Conservation (phyloP, 2,113 vertebrate species). For the Carassius carassius region DNA sequence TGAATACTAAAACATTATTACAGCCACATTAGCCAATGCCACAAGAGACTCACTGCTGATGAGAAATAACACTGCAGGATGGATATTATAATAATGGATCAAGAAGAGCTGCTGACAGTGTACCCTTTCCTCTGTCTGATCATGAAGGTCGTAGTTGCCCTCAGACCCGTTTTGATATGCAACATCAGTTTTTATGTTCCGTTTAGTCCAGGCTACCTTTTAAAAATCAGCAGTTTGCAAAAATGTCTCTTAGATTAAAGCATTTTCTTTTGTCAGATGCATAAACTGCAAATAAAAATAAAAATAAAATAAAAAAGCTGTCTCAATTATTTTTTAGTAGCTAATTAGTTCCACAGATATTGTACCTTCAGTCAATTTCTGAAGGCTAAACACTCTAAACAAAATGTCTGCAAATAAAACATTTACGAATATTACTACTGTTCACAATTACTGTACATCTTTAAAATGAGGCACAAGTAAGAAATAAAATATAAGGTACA, state of each 20-base stretch:
- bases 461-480: too few relatives aligned
- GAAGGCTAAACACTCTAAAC: too few relatives aligned
- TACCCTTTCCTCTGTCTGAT: slow-evolving; percentile 24
- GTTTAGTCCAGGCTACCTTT: not conserved
- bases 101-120: slow-evolving; percentile 36
- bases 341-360: too few relatives aligned
- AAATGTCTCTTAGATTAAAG: not conserved
- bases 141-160: slow-evolving; percentile 30
- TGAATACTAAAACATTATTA: slow-evolving; percentile 37
- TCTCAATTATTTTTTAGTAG: too few relatives aligned
- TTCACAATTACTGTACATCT: too few relatives aligned
- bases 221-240: not conserved
- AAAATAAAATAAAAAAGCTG: too few relatives aligned
- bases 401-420: too few relatives aligned
- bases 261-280: not conserved
- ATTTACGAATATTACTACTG: too few relatives aligned
- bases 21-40: slow-evolving; percentile 22
- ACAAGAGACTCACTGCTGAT: slow-evolving; percentile 9
- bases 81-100: slow-evolving; percentile 40
- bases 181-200: slow-evolving; percentile 26
- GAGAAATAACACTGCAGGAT: slow-evolving; percentile 19
- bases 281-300: too few relatives aligned
- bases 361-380: too few relatives aligned
- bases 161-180: slow-evolving; percentile 19
- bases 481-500: too few relatives aligned